These are phyloP conservation scores for Palythoa heliodiscus DNA, from an alignment of 92 coral and sea anemone genomes.

Conservation along the genomic window DNA sequence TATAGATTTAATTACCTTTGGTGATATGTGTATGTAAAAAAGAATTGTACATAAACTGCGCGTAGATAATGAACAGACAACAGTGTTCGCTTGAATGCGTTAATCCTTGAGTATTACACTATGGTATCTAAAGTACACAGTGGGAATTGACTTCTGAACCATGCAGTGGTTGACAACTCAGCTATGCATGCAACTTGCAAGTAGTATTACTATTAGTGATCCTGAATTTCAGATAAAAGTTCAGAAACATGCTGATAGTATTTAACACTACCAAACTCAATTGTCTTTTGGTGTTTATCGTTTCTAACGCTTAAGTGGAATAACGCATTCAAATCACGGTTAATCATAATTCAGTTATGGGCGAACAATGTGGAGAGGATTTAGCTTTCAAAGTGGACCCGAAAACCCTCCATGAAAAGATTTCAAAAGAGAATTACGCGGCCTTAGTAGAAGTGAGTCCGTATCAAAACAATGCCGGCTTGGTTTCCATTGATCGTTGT, in stretches of 20 bases:
- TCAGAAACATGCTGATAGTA: no score
- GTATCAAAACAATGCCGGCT: background rate
- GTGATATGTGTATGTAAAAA: background rate
- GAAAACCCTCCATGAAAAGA: background rate
- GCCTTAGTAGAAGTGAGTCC: no score
- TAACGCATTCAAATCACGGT: background rate
- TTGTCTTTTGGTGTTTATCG: background rate
- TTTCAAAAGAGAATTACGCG: background rate
- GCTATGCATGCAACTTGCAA: no score
- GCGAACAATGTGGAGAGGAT: background rate
- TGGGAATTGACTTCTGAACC: no score
- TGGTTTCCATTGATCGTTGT: background rate
- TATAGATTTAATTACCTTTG: background rate
- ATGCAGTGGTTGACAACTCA: no score
- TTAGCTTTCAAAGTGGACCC: background rate
- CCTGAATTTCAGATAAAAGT: no score
- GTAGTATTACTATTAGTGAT: no score
- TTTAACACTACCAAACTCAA: no score
- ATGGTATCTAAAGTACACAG: background rate
- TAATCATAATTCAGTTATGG: background rate
- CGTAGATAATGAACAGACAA: background rate
- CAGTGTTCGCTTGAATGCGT: background rate
- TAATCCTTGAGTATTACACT: background rate
- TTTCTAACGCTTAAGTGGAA: background rate
- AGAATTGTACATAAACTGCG: background rate